These are phyloP conservation scores for Ginglymostoma cirratum DNA, from an alignment of 2,113 vertebrate species.

Conservation along the genomic window DNA sequence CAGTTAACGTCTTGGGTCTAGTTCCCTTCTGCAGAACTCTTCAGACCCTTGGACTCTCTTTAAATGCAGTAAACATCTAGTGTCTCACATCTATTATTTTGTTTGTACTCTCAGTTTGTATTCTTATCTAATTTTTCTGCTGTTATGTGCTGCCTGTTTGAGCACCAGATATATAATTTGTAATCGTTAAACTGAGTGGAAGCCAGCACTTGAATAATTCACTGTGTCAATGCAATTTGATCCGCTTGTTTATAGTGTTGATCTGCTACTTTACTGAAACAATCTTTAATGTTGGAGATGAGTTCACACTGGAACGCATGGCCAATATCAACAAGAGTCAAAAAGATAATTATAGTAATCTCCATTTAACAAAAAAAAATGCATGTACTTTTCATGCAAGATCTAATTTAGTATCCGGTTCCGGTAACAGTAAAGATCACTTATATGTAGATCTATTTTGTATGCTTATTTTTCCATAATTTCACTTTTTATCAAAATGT, in stretches of 20 bases:
- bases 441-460: background rate
- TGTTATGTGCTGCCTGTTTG: background rate
- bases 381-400: background rate
- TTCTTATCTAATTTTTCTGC: background rate
- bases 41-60: no score
- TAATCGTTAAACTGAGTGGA: background rate
- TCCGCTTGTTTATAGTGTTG: background rate
- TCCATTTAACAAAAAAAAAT: background rate
- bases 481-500: background rate
- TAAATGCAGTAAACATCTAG: no score
- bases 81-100: background rate
- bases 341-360: background rate
- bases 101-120: background rate
- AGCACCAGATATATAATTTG: background rate
- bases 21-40: no score
- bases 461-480: background rate
- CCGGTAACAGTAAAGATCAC: background rate
- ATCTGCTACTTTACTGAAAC: background rate
- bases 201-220: background rate
- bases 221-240: background rate
- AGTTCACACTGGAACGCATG: background rate
- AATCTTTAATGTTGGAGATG: background rate
- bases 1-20: no score
- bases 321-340: background rate
- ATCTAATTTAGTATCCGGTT: background rate